A percentile compares a stretch with the other conserved stretches of the same genome.
phyloP scores from a whole-genome alignment of 2,797 vertebrate species.

The Heteromormyrus szaboi region DNA sequence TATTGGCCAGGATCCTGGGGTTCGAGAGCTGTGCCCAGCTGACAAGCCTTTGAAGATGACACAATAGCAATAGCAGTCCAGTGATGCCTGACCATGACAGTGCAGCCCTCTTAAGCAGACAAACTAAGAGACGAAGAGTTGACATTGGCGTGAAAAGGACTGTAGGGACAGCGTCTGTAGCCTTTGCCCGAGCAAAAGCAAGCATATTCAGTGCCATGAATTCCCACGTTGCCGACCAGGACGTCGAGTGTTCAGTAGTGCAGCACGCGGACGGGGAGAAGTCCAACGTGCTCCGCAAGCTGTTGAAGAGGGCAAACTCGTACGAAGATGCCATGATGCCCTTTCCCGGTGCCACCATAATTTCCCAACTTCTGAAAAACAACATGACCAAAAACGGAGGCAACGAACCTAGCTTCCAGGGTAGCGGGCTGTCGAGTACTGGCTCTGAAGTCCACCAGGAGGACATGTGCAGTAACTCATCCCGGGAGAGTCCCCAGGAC shows the following conservation, averaged over 20 bases:
- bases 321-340: conserved; percentile 96
- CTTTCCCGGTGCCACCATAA: conserved; percentile 95
- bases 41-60: conserved; percentile 89
- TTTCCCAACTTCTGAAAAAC: conserved; percentile 97
- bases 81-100: conserved; percentile 99
- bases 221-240: conserved; percentile 86
- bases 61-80: conserved; percentile 84
- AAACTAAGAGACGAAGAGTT: conserved; percentile 98
- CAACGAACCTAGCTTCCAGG: conserved; percentile 90
- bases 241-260: conserved; percentile 89
- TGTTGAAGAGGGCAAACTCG: conserved; percentile 97
- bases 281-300: conserved; percentile 95
- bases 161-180: conserved; percentile 80
- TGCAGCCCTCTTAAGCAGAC: conserved; percentile 93
- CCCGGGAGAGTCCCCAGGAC: conserved; percentile 86
- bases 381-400: conserved; percentile 97
- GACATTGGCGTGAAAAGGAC: conserved; percentile 99
- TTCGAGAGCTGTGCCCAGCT: conserved; percentile 80
- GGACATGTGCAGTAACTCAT: conserved; percentile 95
- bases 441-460: conserved; percentile 95
- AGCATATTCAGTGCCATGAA: conserved; percentile 93
- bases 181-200: conserved; percentile 82
- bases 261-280: conserved; percentile 87
- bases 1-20: conserved; percentile 81
- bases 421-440: conserved; percentile 88